These are phyloP conservation scores for Caiman crocodilus DNA, from an alignment of 2,797 vertebrate genomes.

Conservation along the genomic window DNA sequence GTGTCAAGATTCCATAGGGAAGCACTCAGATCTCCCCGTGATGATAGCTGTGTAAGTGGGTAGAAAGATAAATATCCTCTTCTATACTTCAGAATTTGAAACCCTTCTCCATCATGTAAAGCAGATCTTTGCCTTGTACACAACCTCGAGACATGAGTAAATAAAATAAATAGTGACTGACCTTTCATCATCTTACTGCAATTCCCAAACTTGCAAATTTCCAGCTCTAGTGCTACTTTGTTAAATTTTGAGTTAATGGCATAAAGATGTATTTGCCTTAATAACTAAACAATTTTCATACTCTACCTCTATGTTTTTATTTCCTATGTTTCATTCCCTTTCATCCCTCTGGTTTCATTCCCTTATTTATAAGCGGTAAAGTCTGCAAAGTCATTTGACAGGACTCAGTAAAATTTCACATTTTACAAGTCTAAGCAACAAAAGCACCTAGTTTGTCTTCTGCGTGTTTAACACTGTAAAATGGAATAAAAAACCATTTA, in stretches of 20 bases:
- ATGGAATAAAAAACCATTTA: slow-evolving; percentile 42
- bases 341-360: neutral
- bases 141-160: slow-evolving; percentile 13
- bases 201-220: neutral
- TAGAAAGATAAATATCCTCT: slow-evolving; percentile 38
- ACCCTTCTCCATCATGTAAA: neutral
- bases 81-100: neutral
- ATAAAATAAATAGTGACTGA: neutral
- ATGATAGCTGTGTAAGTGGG: neutral
- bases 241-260: slow-evolving; percentile 21
- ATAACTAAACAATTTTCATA: slow-evolving; percentile 7
- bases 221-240: neutral
- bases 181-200: slow-evolving; percentile 1
- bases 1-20: slow-evolving; percentile 20
- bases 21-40: neutral
- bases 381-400: slow-evolving; percentile 44
- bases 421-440: slow-evolving; percentile 58
- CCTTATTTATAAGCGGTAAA: slow-evolving; percentile 38
- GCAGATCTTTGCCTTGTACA: neutral
- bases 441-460: slow-evolving; percentile 51
- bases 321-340: slow-evolving; percentile 38
- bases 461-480: slow-evolving; percentile 45
- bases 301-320: slow-evolving; percentile 25
- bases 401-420: neutral
- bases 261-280: slow-evolving; percentile 15